Base-by-base conservation (phyloP, 1,140 invertebrate genomes). In the Heliothis subflexa region DNA sequence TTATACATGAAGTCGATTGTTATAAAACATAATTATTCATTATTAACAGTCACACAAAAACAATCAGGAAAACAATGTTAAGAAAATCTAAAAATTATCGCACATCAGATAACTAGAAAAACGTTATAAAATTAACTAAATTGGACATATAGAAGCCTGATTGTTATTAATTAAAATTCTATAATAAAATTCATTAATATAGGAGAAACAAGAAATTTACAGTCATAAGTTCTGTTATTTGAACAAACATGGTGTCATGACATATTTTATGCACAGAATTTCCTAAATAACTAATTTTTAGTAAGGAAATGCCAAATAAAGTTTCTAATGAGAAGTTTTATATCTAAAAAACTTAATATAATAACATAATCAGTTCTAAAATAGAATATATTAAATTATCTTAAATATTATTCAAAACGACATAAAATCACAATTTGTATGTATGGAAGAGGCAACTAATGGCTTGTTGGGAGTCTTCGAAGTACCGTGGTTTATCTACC, bases 391-490 rank as follows among this genome's bases (percentile, higher is more conserved):
- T 75, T 75, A 75, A 75, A 49, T 49, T 9, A 62, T 62, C 49
- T 61, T 74, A 64, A 75, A n/a, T 62, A 49, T 28, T 21, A 55
- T 11, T 45, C 14, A 64, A 64, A 64, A 52, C 1, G 18, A 45
- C 12, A 14, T 13, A 55, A 49, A 59, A 74, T 81, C 52, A 91
- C 78, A 95, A 89, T 14, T 89, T 86, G 82, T 89, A 95, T 77
- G 88, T 90, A 55, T 85, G 79, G 83, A 94, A 94, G 9, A 95
- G 83, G 72, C 88, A 90, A 83, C 82, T 86, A 21, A 95, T 95
- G 9, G 93, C 94, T 84, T 94, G 86, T 59, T 92, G 85, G 2
- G 94, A 87, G 55, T 95, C 92, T 74, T 92, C 87, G 71, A 95
- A 95, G 78, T 94, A 94, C 55, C 88, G 86, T 0, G 92, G 94